Base-by-base conservation (phyloP, 2,797 vertebrate genomes). In the Acropternis orthonyx region DNA sequence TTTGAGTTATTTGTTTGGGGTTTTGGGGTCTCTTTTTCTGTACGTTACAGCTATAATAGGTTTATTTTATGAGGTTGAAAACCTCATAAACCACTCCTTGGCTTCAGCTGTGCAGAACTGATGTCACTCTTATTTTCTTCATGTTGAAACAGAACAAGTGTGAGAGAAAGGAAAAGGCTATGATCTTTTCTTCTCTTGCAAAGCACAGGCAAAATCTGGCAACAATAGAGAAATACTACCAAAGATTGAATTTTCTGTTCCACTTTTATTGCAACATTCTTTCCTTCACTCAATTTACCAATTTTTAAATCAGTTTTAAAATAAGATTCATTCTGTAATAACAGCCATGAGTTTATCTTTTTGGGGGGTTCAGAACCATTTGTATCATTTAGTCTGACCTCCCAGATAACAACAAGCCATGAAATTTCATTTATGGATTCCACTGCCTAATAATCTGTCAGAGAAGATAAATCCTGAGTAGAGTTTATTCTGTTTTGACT, bases 401-500 rank as follows among this genome's bases (percentile, higher is more conserved):
- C 56, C 43, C 59, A 27, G 37, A 65, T 86, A 78, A n/a, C 24
- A 27, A 46, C 8, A 69, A 79, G 30, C 36, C 59, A 82, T 73
- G 54, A 82, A 77, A 79, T 77, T 89, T 95, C 56, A 77, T 32
- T 71, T 83, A 3, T 2, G 5, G n/a, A 75, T 84, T 76, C 51
- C 26, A 26, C 44, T 85, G 24, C 63, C 59, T 81, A 94, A 86
- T 82, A 74, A 66, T 85, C 17, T 83, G 65, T 62, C 62, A 89
- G 55, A 76, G 54, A 61, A 89, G n/a, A 83, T 61, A 75, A 88
- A 71, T 74, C 55, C 63, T 36, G 18, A 18, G 8, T 43, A 79
- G 51, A 61, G n/a, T 72, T 81, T 92, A 43, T 89, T 92, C 62
- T 85, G 28, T 87, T 55, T 87, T 88, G 73, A 85, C 75, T 85